Base-by-base conservation (phyloP, 2,113 vertebrate genomes). In the Promerops cafer region DNA sequence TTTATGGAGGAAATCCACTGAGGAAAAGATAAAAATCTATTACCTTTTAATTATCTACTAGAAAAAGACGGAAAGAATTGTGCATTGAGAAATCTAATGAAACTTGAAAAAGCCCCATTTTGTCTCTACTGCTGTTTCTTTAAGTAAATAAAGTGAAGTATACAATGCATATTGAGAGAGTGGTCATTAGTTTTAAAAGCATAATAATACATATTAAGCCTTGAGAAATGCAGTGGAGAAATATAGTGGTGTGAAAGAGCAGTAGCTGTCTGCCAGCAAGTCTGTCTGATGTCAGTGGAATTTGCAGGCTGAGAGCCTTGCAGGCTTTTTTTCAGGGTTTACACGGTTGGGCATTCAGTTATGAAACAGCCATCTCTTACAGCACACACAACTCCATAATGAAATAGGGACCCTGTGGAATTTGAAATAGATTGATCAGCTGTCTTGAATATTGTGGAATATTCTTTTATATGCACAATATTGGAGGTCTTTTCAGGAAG, bases 351-450 rank as follows among this genome's bases (percentile, higher is more conserved):
- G 10, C 9, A 33, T 52, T 61, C 20, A 20, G 6, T 17, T 86
- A 10, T 39, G 8, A n/a, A n/a, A 11, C 7, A 26, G 4, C 49
- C 7, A 11, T 69, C 19, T 45, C 10, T 40, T 30, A 20, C 0
- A 45, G n/a, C 17, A 40, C 3, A 16, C 35, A 44, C 6, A 50
- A 15, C 6, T 64, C 15, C 21, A 10, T 23, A 28, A 28, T 30
- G 13, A 84, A 90, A 66, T 27, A 9, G 3, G 7, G 5, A 57
- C 2, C 13, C 23, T 44, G 7, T 1, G 2, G 24, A 78, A 70
- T 31, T 17, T 26, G 14, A 18, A 33, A 30, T 53, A 56, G n/a
- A 31, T 22, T 63, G 33, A n/a, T 28, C 4, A 4, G 11, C 17
- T 69, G 11, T 3, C 27, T 57, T 10, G 11, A 40, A 3, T 15